Evolutionary conservation across 2,797 vertebrate species (phyloP).

Genomic region (Danionella dracula): DNA sequence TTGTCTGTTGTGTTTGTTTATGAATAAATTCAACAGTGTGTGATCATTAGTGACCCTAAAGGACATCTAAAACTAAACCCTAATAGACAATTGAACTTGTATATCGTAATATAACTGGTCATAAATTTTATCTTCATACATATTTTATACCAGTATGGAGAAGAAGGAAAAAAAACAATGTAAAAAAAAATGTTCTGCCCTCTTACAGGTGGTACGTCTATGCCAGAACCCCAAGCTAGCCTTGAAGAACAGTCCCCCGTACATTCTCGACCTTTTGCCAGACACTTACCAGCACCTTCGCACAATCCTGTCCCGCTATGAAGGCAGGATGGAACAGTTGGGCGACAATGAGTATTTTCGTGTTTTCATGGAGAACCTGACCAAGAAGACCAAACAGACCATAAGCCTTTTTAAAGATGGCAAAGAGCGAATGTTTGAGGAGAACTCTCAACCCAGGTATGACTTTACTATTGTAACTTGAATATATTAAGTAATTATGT

Average conservation of each 20-base stretch:
- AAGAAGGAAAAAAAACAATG: too few species aligned
- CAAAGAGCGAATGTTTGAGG: slow-evolving; percentile 97
- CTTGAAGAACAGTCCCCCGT: slow-evolving; percentile 97
- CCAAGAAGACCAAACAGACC: slow-evolving; percentile 98
- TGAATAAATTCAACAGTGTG: too few species aligned
- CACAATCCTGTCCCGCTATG: slow-evolving; percentile 90
- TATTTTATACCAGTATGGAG: too few species aligned
- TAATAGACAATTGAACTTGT: too few species aligned
- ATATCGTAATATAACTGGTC: too few species aligned
- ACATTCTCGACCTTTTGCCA: slow-evolving; percentile 95
- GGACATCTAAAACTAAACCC: too few species aligned
- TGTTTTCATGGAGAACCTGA: slow-evolving; percentile 97
- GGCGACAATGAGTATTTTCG: slow-evolving; percentile 98
- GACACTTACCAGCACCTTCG: slow-evolving; percentile 98
- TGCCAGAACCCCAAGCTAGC: slow-evolving; percentile 97
- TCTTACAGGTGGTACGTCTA: slow-evolving; percentile 86
- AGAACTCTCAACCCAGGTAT: slow-evolving; percentile 97
- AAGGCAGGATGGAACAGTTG: slow-evolving; percentile 96
- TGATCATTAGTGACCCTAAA: too few species aligned
- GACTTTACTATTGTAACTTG: neutral
- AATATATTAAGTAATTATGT: neutral
- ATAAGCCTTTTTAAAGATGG: slow-evolving; percentile 98
- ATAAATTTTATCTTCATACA: too few species aligned
- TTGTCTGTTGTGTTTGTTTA: too few species aligned
- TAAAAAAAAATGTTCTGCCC: too few species aligned